Evolutionary conservation across 2,797 vertebrate species (phyloP), one percentile per base, ranked within the genome.

Genomic region (Crenichthys baileyi): DNA sequence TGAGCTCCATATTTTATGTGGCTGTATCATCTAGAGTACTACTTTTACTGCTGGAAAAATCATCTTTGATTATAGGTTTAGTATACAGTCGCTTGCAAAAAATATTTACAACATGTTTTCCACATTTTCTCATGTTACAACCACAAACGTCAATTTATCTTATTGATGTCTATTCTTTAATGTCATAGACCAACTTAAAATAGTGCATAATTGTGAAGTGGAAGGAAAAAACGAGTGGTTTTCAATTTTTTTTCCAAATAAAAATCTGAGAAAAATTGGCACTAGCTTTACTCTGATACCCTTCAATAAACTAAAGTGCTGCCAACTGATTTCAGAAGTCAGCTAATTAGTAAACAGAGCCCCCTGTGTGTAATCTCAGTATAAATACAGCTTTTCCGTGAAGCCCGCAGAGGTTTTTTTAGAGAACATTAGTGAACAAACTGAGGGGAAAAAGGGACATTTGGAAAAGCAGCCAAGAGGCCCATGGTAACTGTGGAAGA

Each of bases 1-100:
- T 16, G 79, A 31, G 82, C 89, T 75, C 65, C 36, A 56, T 86
- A 67, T 81, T 78, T 89, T 75, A 77, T 1, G 24, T 88, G 79
- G 84, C 80, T 53, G 80, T 76, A 77, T 72, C 82, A 77, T 87
- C 70, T 76, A 82, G 0, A 71, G 24, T 55, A 9, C 44, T 74
- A 65, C 63, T 74, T 65, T 85, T 83, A 89, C 79, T 85, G 81
- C 81, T 13, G 65, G 9, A 55, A 56, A 77, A 76, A 24, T 36
- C 3, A 36, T 36, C 4, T 36, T 36, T 36, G 36, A 36, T 36
- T 36, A 36, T 36, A 36, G 36, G 36, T 36, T 36, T 36, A 36
- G 36, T 36, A 36, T 36, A 36, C 36, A 36, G 36, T 36, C 4
- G 36, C 36, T 36, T 36, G 36, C 36, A 36, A 36, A 36, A 36